Conservation (phyloP, 2,888 invertebrate species). For the Antitype chi region DNA sequence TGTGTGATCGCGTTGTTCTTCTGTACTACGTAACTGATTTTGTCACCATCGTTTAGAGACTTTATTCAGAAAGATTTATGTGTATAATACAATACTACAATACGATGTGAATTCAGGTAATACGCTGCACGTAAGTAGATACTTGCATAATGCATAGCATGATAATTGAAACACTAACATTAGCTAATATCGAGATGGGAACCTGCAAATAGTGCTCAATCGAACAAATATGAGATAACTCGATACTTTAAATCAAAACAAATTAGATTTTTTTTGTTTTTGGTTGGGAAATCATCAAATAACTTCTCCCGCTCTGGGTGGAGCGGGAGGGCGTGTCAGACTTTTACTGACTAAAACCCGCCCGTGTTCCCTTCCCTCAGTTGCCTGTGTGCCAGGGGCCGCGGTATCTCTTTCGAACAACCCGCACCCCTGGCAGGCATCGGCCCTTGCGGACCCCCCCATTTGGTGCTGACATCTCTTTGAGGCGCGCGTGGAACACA, state of each 20-base stretch:
- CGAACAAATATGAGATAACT: not conserved
- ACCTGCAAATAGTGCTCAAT: not conserved
- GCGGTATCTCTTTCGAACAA: too few relatives aligned
- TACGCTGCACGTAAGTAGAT: constrained; percentile 47
- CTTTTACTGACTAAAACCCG: too few relatives aligned
- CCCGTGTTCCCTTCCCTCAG: too few relatives aligned
- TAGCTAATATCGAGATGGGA: constrained; percentile 34
- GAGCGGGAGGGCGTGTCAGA: too few relatives aligned
- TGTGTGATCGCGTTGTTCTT: not conserved
- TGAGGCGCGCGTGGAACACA: too few relatives aligned
- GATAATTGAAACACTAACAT: constrained; percentile 59
- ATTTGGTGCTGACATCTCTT: too few relatives aligned
- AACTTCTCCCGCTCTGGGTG: too few relatives aligned
- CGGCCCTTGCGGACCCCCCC: too few relatives aligned
- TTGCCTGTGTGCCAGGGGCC: too few relatives aligned
- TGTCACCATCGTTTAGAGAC: not conserved
- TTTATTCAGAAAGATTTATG: not conserved
- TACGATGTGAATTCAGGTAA: constrained; percentile 40
- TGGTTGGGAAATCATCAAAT: too few relatives aligned
- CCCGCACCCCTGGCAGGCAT: too few relatives aligned
- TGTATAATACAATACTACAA: constrained; percentile 4
- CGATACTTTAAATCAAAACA: constrained; percentile 3
- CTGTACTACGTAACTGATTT: not conserved
- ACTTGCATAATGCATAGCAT: constrained; percentile 20
- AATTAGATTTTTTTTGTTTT: too few relatives aligned